Evolutionary conservation across 2,797 vertebrate genomes (phyloP).

Genomic region (Argyrosomus regius): DNA sequence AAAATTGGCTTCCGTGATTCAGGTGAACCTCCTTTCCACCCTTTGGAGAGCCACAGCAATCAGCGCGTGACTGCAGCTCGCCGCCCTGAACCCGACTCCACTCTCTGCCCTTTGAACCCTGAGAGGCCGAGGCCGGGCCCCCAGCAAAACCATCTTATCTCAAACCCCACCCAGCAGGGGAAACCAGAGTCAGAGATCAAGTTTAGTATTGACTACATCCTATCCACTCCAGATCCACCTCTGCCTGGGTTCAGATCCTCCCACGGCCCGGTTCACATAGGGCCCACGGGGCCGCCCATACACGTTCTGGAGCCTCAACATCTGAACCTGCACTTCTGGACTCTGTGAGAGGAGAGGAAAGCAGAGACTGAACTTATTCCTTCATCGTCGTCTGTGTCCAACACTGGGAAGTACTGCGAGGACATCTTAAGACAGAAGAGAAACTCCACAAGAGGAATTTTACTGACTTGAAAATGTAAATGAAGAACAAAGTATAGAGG

Average conservation of each 20-base stretch:
- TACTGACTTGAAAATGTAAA: constrained; percentile 47
- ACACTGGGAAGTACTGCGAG: constrained; percentile 43
- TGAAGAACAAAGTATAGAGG: constrained; percentile 39
- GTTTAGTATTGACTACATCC: constrained; percentile 99
- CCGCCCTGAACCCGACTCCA: constrained; percentile 77
- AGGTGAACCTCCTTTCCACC: constrained; percentile 78
- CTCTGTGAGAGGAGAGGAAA: constrained; percentile 80
- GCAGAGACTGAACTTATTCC: constrained; percentile 14
- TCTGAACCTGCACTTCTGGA: constrained; percentile 91
- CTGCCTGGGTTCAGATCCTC: constrained; percentile 85
- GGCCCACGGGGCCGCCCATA: constrained; percentile 78
- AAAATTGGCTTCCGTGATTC: constrained; percentile 89
- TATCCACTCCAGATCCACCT: constrained; percentile 92
- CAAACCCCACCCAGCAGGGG: constrained; percentile 67
- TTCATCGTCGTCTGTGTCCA: constrained; percentile 13
- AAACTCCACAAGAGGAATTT: constrained; percentile 34
- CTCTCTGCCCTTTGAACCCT: constrained; percentile 81
- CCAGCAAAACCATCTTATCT: constrained; percentile 54
- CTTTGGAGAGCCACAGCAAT: constrained; percentile 74
- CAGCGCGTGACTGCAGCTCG: constrained; percentile 63
- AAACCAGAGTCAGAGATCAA: constrained; percentile 94
- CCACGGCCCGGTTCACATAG: constrained; percentile 64
- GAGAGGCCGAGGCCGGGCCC: constrained; percentile 76
- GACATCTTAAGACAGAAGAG: constrained; percentile 43
- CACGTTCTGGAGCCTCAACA: constrained; percentile 88